Evolutionary conservation across 2,888 invertebrate species (phyloP), one percentile per base, ranked within the genome.

Genomic region (Apocheima hispidaria): DNA sequence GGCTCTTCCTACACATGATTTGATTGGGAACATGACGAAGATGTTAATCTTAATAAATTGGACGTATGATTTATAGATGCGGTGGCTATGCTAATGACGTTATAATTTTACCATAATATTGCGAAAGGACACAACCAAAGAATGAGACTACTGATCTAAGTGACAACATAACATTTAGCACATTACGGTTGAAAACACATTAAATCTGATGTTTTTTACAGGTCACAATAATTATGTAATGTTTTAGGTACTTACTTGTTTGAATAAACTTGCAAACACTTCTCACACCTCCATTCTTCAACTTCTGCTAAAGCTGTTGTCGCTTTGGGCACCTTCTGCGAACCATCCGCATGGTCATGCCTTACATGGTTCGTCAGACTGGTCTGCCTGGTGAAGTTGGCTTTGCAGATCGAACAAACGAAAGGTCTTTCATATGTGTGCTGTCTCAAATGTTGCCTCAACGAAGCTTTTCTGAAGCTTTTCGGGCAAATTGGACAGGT

Each of bases 361-460:
- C 83, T 93, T 54, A 90, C 86, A 79, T 97, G 97, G 58, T 93
- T 93, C 28, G 93, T 93, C 51, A 96, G 87, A 72, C 95, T 95
- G 46, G 95, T 94, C 70, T 95, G 94, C 23, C 96, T 89, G 0
- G 95, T 94, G 76, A 97, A 97, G 63, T 94, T 94, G 0, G 94
- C 88, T 0, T 86, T 86, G 76, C 97, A 97, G 4, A 88, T 78
- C 0, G 90, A 82, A 72, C 97, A 97, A 2, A 90, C 85, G 72
- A 94, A 96, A 0, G 96, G 95, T 61, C 95, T 93, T 76, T 97
- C 97, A 26, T 95, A 94, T 0, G 96, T 96, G 75, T 97, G 97
- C 55, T 94, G 93, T 30, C 96, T 93, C 41, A 97, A 84, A 81
- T 97, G 97, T 59, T 94, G 94, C 1, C 95, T 93, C 14, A 97